A percentile compares a stretch with the other conserved stretches of the same genome.
phyloP scores from a whole-genome alignment of 2,888 invertebrate genomes.

The Leptinotarsa peninsularis region DNA sequence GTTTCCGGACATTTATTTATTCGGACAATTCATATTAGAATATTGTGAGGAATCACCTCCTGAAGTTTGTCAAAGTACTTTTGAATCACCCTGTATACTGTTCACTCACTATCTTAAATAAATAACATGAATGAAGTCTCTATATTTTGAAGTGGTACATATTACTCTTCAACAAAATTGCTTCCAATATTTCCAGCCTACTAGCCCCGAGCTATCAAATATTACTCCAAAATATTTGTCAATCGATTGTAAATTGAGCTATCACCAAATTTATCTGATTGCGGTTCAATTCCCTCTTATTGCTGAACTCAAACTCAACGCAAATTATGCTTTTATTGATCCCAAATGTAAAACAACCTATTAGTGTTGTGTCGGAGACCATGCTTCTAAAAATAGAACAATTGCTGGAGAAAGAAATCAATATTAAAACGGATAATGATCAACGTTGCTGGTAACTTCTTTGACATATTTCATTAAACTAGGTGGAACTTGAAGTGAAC shows the following conservation, averaged over 20 bases:
- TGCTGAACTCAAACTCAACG: background rate
- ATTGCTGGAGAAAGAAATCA: background rate
- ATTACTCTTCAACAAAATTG: background rate
- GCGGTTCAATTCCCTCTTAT: background rate
- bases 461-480: background rate
- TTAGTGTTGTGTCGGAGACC: background rate
- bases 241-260: background rate
- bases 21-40: too few relatives aligned
- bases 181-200: background rate
- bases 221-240: background rate
- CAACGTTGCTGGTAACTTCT: background rate
- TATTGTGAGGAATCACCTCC: too few relatives aligned
- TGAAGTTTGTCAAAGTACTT: too few relatives aligned
- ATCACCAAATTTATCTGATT: background rate
- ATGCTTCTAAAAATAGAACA: background rate
- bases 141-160: too few relatives aligned
- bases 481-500: conserved; percentile 8
- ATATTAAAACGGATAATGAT: background rate
- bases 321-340: background rate
- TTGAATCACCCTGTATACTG: too few relatives aligned
- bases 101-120: too few relatives aligned
- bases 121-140: too few relatives aligned
- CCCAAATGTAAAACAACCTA: conserved; percentile 2
- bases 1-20: too few relatives aligned
- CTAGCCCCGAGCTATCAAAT: background rate